These are phyloP conservation scores for Oligia fasciuncula DNA, from an alignment of 2,888 invertebrate species.

Conservation along the genomic window DNA sequence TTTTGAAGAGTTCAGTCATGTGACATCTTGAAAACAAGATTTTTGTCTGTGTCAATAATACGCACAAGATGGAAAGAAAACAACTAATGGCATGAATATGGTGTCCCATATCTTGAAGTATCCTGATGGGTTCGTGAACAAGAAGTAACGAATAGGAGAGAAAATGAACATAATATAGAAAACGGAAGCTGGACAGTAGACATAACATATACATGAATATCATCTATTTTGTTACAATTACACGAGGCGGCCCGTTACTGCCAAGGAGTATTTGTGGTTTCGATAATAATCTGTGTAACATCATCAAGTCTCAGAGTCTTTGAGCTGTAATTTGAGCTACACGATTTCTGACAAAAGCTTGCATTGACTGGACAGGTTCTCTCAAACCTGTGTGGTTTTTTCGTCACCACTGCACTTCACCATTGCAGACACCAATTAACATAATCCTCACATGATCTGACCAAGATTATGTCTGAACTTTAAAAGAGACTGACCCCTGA, in stretches of 20 bases:
- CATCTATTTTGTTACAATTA: slow-evolving; percentile 46
- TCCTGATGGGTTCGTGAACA: slow-evolving; percentile 61
- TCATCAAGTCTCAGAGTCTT: neutral
- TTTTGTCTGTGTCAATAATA: slow-evolving; percentile 54
- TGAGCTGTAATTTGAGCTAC: too few species aligned
- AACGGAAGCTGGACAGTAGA: slow-evolving; percentile 64
- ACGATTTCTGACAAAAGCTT: too few species aligned
- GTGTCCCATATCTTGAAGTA: slow-evolving; percentile 74
- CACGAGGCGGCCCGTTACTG: slow-evolving; percentile 42
- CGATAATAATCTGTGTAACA: neutral
- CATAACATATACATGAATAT: slow-evolving; percentile 52
- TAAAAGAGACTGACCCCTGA: neutral
- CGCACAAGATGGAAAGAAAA: slow-evolving; percentile 60
- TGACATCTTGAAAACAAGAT: neutral
- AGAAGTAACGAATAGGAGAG: slow-evolving; percentile 54
- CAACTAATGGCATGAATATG: slow-evolving; percentile 77
- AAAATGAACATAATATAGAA: slow-evolving; percentile 56
- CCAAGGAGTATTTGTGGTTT: neutral
- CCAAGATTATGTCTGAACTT: neutral
- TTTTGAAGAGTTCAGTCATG: neutral
- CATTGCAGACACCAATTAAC: neutral
- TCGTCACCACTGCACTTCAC: too few species aligned
- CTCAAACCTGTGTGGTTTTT: neutral
- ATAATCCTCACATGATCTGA: too few species aligned
- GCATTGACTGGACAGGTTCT: too few species aligned